These are phyloP conservation scores for Nyctalus aviator DNA, from an alignment of 2,797 vertebrate genomes.

Conservation along the genomic window DNA sequence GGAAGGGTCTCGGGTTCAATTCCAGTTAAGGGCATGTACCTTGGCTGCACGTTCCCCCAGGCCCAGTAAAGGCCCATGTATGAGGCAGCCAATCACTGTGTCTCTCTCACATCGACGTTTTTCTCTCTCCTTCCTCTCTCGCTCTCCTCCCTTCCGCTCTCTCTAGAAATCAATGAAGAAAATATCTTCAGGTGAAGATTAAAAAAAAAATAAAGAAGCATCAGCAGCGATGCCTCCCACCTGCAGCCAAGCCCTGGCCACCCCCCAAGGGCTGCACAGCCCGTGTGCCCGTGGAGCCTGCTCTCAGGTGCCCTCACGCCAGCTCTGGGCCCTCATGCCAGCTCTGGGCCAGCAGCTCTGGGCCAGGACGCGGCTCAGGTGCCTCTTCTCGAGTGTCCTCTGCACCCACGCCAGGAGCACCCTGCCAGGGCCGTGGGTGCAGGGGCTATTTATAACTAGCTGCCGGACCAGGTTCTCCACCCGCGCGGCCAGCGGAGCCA, in stretches of 20 bases:
- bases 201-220: too few species aligned
- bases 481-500: background rate
- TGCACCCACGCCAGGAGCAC: constrained; percentile 40
- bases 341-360: background rate
- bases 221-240: background rate
- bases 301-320: background rate
- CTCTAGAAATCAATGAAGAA: too few species aligned
- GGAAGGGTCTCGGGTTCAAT: too few species aligned
- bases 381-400: constrained; percentile 55
- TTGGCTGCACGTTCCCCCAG: too few species aligned
- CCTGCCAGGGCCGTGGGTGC: constrained; percentile 66
- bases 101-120: too few species aligned
- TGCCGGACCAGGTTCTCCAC: constrained; percentile 27
- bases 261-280: background rate
- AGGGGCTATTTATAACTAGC: constrained; percentile 66
- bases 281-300: background rate
- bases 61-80: too few species aligned
- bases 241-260: background rate
- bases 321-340: background rate
- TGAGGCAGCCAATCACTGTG: too few species aligned
- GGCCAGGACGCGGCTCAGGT: background rate
- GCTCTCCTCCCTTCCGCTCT: too few species aligned
- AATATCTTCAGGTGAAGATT: too few species aligned
- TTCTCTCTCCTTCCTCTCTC: too few species aligned
- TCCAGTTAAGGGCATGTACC: too few species aligned